These are phyloP conservation scores for Idaea straminata DNA, from an alignment of 2,888 invertebrate genomes.

Conservation along the genomic window DNA sequence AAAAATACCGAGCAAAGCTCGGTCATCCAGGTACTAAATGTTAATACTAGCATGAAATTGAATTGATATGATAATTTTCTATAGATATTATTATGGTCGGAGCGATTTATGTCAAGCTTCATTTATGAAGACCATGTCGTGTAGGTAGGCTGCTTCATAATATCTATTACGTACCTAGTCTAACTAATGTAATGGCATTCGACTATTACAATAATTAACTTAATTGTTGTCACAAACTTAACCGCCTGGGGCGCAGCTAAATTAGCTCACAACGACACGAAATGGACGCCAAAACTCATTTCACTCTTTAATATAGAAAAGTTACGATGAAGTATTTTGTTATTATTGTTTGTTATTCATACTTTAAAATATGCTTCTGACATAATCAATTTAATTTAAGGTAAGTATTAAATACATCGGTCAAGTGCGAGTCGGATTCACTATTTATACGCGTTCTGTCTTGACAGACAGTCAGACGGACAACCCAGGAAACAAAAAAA, in stretches of 20 bases:
- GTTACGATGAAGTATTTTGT: not conserved
- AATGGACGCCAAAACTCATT: not conserved
- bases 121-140: too few relatives aligned
- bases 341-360: not conserved
- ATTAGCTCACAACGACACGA: conserved; percentile 1
- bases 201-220: conserved; percentile 2
- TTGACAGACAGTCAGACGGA: too few relatives aligned
- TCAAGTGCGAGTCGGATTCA: too few relatives aligned
- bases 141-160: not conserved
- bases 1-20: too few relatives aligned
- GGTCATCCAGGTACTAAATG: too few relatives aligned
- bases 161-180: not conserved
- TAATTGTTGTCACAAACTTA: conserved; percentile 27
- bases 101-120: too few relatives aligned
- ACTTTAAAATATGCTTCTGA: not conserved
- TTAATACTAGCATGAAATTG: too few relatives aligned
- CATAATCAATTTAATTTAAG: not conserved
- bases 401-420: too few relatives aligned
- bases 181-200: not conserved
- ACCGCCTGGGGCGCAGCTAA: conserved; percentile 5
- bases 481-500: too few relatives aligned
- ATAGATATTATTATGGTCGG: too few relatives aligned
- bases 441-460: too few relatives aligned
- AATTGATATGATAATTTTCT: too few relatives aligned
- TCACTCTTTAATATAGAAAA: not conserved